These are phyloP conservation scores for Tetrax tetrax DNA, from an alignment of 2,113 vertebrate genomes.

Conservation along the genomic window DNA sequence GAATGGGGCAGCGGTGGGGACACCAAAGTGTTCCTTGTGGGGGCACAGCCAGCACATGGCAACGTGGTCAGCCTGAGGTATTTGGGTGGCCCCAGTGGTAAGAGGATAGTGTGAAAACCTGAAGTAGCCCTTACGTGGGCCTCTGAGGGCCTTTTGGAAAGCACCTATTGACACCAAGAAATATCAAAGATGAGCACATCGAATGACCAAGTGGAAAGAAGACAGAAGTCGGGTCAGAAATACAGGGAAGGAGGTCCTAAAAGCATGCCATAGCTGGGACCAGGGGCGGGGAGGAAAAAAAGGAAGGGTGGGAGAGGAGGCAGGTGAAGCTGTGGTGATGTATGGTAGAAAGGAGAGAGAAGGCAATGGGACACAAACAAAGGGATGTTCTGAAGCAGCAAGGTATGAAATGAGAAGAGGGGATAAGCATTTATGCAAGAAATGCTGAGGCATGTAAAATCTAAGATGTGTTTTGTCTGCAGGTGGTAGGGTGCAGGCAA, in stretches of 20 bases:
- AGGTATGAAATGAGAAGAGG: neutral
- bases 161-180: neutral
- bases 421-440: neutral
- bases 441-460: neutral
- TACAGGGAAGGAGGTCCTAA: neutral
- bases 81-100: neutral
- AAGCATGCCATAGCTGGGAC: neutral
- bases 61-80: neutral
- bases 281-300: neutral
- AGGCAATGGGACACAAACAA: neutral
- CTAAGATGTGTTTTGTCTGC: neutral
- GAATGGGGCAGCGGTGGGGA: neutral
- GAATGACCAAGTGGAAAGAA: neutral
- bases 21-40: accelerated
- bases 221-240: neutral
- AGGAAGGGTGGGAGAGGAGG: neutral
- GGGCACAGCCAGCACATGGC: neutral
- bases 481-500: neutral
- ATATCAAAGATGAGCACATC: neutral
- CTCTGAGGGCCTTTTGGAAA: neutral
- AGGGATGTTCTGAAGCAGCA: neutral
- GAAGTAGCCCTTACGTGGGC: neutral
- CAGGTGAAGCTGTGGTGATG: neutral
- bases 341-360: neutral
- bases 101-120: neutral